Base-by-base conservation (phyloP, 2,888 invertebrate genomes). In the Eurytoma californica region DNA sequence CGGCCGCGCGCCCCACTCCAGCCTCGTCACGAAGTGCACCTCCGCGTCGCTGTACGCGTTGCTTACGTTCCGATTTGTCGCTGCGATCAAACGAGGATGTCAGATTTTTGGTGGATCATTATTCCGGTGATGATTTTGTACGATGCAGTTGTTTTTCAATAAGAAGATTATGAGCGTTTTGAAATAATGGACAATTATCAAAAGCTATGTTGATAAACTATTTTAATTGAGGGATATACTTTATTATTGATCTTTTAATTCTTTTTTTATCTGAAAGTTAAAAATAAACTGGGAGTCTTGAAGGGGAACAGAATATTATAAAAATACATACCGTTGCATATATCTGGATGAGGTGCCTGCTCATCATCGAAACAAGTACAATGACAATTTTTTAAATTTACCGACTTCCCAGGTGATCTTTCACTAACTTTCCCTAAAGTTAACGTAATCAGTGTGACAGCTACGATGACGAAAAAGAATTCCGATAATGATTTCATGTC, bases 1-100 rank as follows among this genome's bases (percentile, higher is more conserved):
- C 0, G 93, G 93, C 85, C 93, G 92, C 0, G 94, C 95, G 0
- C 93, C 87, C 95, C 95, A 95, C 72, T 93, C 93, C 0, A 89
- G 88, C n/a, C 94, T 89, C 1, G 91, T 88, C 0, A 94, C 91
- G 72, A 94, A 77, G 1, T 20, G 18, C 1, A 89, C 77, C 92
- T 90, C 70, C 7, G 55, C 16, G 39, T 77, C 77, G 13, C 5
- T 14, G 65, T 77, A 77, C 14, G 69, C 65, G 55, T 65, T 72
- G 39, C 65, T 70, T 2, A 51, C 9, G 14, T 57, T 30, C 28
- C 24, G 13, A n/a, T 3, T 39, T 28, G 28, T 61, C 9, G 61
- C 16, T 61, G 61, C 14, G n/a, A 14, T 16, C 14, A 53, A 0
- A 53, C 0, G 13, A 3, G 53, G 12, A 53, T 53, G 3, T 13